A percentile compares a stretch with the other conserved stretches of the same genome.
Evolutionary conservation across 2,797 vertebrate species (phyloP).

Genomic region (Gila robusta): DNA sequence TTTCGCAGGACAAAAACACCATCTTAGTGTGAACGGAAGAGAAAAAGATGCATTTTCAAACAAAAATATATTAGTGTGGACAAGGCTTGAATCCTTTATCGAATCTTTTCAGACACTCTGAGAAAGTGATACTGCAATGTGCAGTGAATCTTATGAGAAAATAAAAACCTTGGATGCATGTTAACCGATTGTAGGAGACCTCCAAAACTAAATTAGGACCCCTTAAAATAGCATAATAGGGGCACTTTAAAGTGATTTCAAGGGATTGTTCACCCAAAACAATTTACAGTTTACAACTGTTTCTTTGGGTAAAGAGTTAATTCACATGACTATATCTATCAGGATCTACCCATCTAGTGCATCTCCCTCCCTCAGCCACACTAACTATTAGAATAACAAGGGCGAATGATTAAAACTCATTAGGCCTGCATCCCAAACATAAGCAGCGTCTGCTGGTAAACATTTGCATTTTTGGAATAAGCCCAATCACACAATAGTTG

Average conservation of each 20-base stretch:
- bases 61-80: too few species aligned
- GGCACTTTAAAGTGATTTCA: not conserved
- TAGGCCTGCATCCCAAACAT: not conserved
- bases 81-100: not conserved
- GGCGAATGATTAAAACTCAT: slow-evolving; percentile 27
- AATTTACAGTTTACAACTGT: not conserved
- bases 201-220: not conserved
- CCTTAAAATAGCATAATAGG: not conserved
- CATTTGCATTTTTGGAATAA: slow-evolving; percentile 33
- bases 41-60: too few species aligned
- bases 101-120: not conserved
- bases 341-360: not conserved
- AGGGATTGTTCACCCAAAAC: not conserved
- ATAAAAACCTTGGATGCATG: not conserved
- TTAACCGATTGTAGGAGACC: not conserved
- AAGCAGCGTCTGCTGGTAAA: slow-evolving; percentile 18
- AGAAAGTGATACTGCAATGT: not conserved
- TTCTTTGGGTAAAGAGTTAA: not conserved
- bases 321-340: not conserved
- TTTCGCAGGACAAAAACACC: too few species aligned
- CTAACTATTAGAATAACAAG: slow-evolving; percentile 32
- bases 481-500: slow-evolving; percentile 24
- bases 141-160: not conserved
- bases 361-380: slow-evolving; percentile 15
- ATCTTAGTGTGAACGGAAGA: too few species aligned